These are phyloP conservation scores for Lepidochrysops patricia DNA, from an alignment of 2,888 invertebrate genomes.

Conservation along the genomic window DNA sequence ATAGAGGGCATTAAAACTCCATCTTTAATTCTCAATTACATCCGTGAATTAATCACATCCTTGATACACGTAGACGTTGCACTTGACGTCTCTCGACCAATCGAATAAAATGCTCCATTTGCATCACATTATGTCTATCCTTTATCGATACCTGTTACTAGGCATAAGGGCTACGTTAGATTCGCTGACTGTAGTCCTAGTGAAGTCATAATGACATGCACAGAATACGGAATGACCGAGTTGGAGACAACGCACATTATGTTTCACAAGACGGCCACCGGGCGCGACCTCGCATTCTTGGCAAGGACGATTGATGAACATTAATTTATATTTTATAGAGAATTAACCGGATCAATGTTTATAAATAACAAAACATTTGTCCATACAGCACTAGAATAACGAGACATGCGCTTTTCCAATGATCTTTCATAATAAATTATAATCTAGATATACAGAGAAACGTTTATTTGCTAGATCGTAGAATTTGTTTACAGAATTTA, in stretches of 20 bases:
- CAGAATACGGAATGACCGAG: slow-evolving; percentile 53
- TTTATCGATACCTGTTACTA: neutral
- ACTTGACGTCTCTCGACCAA: neutral
- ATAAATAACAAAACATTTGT: slow-evolving; percentile 14
- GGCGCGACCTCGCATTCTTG: slow-evolving; percentile 71
- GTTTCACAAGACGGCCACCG: slow-evolving; percentile 56
- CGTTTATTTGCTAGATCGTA: too few species aligned
- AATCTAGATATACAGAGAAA: too few species aligned
- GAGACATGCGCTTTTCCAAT: neutral
- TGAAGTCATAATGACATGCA: slow-evolving; percentile 42
- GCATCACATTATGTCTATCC: slow-evolving; percentile 6
- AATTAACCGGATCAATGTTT: slow-evolving; percentile 30
- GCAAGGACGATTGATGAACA: slow-evolving; percentile 65
- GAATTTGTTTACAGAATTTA: too few species aligned
- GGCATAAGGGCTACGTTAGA: neutral
- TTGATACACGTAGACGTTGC: slow-evolving; percentile 1
- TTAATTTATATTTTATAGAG: slow-evolving; percentile 37
- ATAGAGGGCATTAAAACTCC: neutral
- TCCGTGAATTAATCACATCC: slow-evolving; percentile 10
- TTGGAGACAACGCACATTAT: slow-evolving; percentile 50
- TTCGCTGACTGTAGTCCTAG: slow-evolving; percentile 17
- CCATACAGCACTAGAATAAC: neutral
- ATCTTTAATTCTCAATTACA: neutral
- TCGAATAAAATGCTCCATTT: slow-evolving; percentile 2
- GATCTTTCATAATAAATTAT: too few species aligned